These are phyloP conservation scores for Noctilio leporinus DNA, from an alignment of 2,113 vertebrate genomes.

Conservation along the genomic window DNA sequence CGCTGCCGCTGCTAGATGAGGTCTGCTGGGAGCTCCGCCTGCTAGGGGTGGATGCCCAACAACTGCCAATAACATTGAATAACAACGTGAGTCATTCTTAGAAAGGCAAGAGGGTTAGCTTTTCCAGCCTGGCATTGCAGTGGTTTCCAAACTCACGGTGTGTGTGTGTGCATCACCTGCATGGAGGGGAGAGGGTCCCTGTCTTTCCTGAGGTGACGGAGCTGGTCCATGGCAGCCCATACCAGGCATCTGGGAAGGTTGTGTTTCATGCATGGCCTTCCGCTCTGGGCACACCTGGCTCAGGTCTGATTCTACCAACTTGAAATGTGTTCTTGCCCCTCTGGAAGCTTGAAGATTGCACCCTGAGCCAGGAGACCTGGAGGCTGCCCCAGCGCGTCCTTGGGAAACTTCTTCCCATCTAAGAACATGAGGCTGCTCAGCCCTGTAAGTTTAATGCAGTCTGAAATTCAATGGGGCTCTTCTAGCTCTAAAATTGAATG, in stretches of 20 bases:
- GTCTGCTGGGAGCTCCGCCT: neutral
- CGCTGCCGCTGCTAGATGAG: too few species aligned
- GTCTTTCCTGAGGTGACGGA: neutral
- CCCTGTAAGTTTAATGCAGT: too few species aligned
- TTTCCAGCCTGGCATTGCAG: too few species aligned
- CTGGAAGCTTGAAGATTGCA: neutral
- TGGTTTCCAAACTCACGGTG: neutral
- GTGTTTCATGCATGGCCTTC: fast-evolving
- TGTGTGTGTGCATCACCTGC: fast-evolving
- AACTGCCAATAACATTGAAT: neutral
- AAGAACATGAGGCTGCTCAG: neutral
- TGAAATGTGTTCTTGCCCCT: neutral
- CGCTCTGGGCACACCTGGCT: neutral
- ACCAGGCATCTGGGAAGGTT: neutral
- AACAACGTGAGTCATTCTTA: neutral
- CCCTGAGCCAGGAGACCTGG: neutral
- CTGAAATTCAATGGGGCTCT: neutral
- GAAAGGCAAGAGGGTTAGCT: neutral
- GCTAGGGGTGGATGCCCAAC: fast-evolving
- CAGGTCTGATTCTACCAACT: neutral
- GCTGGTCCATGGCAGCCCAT: neutral
- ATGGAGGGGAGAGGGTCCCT: neutral
- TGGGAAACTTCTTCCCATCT: neutral
- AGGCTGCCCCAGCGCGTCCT: neutral
- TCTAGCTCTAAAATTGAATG: neutral